Percentiles rank a stretch among this genome's conserved stretches.
Evolutionary conservation across 2,797 vertebrate genomes (phyloP).

Genomic region (Coccyzus lansbergi): DNA sequence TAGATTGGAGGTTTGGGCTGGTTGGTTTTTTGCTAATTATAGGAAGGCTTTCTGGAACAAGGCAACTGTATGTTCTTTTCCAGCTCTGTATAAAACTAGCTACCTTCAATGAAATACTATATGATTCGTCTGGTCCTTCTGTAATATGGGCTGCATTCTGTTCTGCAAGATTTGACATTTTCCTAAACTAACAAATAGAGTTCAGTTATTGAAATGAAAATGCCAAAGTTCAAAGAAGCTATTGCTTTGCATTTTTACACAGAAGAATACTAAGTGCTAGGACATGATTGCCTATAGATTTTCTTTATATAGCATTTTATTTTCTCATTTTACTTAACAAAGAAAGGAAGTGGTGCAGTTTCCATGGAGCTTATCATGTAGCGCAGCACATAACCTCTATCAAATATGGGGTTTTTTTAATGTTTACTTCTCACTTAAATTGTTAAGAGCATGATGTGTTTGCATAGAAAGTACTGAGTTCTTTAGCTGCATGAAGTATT

Average conservation of each 20-base stretch:
- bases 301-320: conserved; percentile 8
- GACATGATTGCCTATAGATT: neutral
- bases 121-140: neutral
- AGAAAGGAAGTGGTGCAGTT: neutral
- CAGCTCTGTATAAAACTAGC: neutral
- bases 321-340: conserved; percentile 7
- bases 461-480: neutral
- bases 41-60: neutral
- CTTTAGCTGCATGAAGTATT: neutral
- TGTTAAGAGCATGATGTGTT: neutral
- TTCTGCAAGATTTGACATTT: neutral
- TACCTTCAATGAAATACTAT: neutral
- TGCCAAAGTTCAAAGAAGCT: neutral
- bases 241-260: neutral
- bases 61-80: neutral
- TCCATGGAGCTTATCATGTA: neutral
- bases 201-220: conserved; percentile 32
- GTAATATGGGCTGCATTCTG: neutral
- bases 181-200: neutral
- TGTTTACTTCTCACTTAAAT: neutral
- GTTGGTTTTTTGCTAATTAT: neutral
- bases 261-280: neutral
- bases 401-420: neutral
- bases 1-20: neutral
- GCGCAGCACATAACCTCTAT: neutral